Evolutionary conservation across 2,888 invertebrate genomes (phyloP), one percentile per base, ranked within the genome.

Genomic region (Rotaria magnacalcarata): DNA sequence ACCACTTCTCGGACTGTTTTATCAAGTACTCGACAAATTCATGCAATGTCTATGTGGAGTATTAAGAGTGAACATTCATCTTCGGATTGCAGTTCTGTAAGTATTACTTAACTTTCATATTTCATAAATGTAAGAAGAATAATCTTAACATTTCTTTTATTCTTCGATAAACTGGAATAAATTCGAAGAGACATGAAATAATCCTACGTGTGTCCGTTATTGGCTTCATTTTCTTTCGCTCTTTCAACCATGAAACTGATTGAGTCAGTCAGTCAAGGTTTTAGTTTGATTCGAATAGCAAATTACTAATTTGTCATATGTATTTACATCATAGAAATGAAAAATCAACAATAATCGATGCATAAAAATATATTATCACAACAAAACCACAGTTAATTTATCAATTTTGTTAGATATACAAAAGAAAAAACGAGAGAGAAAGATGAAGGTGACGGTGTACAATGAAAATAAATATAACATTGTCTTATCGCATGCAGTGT

Each of bases 391-490:
- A 67, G 67, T 67, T 34, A 41, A 67, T 67, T 34, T 27, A 60
- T 60, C 58, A 60, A 60, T n/a, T 14, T 60, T 34, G 1, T 54
- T 24, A 34, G 14, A 19, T 67, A 16, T 67, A 41, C 67, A 67
- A 67, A n/a, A 67, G 5, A 67, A 4, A 16, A 34, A 67, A 67
- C 2, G 19, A 19, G 24, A 34, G 34, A 34, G 34, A 27, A 34
- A 27, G 67, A 16, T 67, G 67, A 34, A 67, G 67, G 67, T 19
- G 67, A 67, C 67, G 34, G 34, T 16, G 7, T 67, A 67, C 27
- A 67, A 67, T 67, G 34, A 67, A 67, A 67, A 67, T 67, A 67
- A 67, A 67, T 67, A 67, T 67, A 67, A 67, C 34, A 67, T 67
- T 34, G 67, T 41, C 67, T 67, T 41, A 67, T 67, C 34, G 34